Evolutionary conservation across 1,140 invertebrate genomes (phyloP), one percentile per base, ranked within the genome.

Genomic region (Conus ventricosus): DNA sequence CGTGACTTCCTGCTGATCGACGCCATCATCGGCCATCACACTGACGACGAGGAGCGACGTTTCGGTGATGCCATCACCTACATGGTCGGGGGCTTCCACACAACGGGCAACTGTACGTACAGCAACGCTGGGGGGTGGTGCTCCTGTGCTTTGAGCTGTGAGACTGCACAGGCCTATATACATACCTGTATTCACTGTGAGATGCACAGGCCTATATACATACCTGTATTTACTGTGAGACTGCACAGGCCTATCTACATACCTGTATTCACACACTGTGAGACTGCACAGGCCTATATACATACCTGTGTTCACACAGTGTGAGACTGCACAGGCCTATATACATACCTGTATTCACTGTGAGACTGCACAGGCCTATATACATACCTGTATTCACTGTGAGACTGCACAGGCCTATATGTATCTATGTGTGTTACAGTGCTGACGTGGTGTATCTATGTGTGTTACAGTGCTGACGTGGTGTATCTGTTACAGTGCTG

Each of bases 41-140:
- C 81, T 39, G 87, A 89, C 80, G 90, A 91, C 81, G 91, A 92
- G 27, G 91, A 92, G 27, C 25, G 81, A 8, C 85, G 91, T 13
- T 75, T 82, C 25, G 75, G 57, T 84, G 94, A 94, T 63, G 85
- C 84, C 11, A 81, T 94, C 8, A 85, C 87, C 0, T 93, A 91
- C 84, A 78, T 92, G 0, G 85, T 93, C 39, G 93, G 91, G 53
- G 93, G 93, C 4, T 94, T 94, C 75, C 93, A 94, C 84, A 94
- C 94, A 15, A 93, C 94, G 51, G 92, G 90, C 67, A 92, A 93
- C 88, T 75, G 94, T 94, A 60, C 71, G 15, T 83, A n/a, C 15
- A 13, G n/a, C 10, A 23, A 23, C 15, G 27, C 10, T 78, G 75
- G 75, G 10, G n/a, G n/a, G 82, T 1, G 10, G 25, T 39, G 51